phyloP scores from a whole-genome alignment of 2,113 vertebrate genomes.

The Serinus canaria region DNA sequence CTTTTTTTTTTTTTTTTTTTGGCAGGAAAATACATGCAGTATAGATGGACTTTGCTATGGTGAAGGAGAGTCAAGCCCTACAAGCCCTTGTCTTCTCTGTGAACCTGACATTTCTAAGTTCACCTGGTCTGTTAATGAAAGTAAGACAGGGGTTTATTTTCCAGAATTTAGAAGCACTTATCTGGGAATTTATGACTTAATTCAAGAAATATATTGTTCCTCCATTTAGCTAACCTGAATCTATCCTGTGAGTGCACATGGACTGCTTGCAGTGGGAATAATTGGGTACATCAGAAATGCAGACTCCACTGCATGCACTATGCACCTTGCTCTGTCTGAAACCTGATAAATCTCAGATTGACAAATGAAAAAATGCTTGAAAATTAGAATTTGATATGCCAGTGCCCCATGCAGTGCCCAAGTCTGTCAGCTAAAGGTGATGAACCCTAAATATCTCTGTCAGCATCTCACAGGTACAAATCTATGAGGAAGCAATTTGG shows the following conservation, averaged over 20 bases:
- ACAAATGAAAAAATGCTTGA: neutral
- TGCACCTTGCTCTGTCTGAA: neutral
- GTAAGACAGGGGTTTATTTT: conserved; percentile 63
- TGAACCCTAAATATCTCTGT: neutral
- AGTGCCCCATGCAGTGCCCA: neutral
- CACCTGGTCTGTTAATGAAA: conserved; percentile 82
- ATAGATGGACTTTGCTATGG: conserved; percentile 84
- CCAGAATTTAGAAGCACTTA: neutral
- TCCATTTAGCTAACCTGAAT: neutral
- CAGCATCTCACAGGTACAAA: neutral
- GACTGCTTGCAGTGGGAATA: neutral
- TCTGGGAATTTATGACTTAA: neutral
- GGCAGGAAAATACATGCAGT: conserved; percentile 84
- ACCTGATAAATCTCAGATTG: neutral
- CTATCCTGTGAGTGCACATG: neutral
- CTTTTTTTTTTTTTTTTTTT: neutral
- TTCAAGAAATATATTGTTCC: neutral
- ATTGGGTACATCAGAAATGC: neutral
- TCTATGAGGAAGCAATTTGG: neutral
- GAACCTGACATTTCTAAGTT: conserved; percentile 77
- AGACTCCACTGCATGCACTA: neutral
- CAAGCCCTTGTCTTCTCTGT: conserved; percentile 82
- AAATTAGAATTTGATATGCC: neutral
- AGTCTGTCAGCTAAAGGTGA: neutral
- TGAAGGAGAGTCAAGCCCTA: conserved; percentile 77